Evolutionary conservation across 2,797 vertebrate species (phyloP).

Genomic region (Lithobates pipiens): DNA sequence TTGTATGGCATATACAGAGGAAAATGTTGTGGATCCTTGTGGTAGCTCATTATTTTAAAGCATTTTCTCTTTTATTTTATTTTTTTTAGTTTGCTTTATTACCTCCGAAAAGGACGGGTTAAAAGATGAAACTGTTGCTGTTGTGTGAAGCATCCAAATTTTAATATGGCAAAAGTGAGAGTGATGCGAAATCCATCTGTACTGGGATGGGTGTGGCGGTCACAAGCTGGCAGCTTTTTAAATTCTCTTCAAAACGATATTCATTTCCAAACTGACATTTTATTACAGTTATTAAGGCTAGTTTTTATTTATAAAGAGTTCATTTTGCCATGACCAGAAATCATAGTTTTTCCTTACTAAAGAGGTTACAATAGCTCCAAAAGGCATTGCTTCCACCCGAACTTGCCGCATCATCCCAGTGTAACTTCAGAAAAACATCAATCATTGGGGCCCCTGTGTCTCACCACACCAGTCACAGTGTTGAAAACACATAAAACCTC

Average conservation of each 20-base stretch:
- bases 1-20: neutral
- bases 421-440: too few relatives aligned
- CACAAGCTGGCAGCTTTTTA: slow-evolving; percentile 58
- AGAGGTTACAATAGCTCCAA: too few relatives aligned
- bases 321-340: too few relatives aligned
- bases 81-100: neutral
- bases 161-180: slow-evolving; percentile 62
- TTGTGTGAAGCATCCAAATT: neutral
- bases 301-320: neutral
- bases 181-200: slow-evolving; percentile 68
- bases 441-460: too few relatives aligned
- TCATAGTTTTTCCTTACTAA: too few relatives aligned
- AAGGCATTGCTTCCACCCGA: too few relatives aligned
- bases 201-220: slow-evolving; percentile 60
- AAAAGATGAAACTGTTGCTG: neutral
- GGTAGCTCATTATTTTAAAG: neutral
- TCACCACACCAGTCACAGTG: too few relatives aligned
- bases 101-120: neutral
- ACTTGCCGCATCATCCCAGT: too few relatives aligned
- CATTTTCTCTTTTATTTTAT: neutral
- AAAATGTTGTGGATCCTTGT: neutral
- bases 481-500: too few relatives aligned
- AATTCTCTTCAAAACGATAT: slow-evolving; percentile 56
- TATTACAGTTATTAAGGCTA: neutral
- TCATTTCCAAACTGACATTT: neutral